Percentiles rank a stretch among this genome's conserved stretches.
These are phyloP conservation scores for Hirtodrosophila confusa DNA, from an alignment of 2,888 invertebrate genomes.

Conservation along the genomic window DNA sequence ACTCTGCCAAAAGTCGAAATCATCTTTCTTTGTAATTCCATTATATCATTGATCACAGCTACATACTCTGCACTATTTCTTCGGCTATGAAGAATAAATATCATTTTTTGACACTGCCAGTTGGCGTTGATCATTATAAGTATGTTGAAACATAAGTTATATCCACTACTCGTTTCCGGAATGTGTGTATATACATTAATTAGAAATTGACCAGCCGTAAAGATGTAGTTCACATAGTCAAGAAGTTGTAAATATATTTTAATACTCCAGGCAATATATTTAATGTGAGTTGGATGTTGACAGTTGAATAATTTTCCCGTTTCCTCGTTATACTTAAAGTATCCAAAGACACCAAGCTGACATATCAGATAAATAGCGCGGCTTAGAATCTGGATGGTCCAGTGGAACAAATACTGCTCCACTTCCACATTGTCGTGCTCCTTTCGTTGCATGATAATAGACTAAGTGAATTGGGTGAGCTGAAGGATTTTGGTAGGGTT, in stretches of 20 bases:
- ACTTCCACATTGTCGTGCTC: background rate
- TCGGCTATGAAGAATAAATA: constrained; percentile 1
- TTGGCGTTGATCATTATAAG: background rate
- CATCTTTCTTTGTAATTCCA: constrained; percentile 7
- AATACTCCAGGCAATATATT: background rate
- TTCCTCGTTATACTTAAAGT: constrained; percentile 5
- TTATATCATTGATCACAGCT: background rate
- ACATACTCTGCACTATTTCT: background rate
- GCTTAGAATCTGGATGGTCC: background rate
- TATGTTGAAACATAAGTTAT: background rate
- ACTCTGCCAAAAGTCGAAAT: background rate
- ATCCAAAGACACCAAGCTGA: constrained; percentile 1
- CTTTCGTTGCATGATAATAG: background rate
- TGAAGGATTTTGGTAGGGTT: no score
- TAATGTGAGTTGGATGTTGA: background rate
- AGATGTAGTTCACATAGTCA: rapidly evolving
- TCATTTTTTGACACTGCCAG: background rate
- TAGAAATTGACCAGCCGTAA: background rate
- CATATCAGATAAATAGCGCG: background rate
- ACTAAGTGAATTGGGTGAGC: background rate
- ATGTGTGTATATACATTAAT: no score
- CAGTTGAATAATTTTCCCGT: background rate
- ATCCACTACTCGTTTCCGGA: background rate
- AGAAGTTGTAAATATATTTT: background rate
- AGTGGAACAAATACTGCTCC: constrained; percentile 1